phyloP scores from a whole-genome alignment of 2,888 invertebrate genomes.

The Cephus nigrinus region DNA sequence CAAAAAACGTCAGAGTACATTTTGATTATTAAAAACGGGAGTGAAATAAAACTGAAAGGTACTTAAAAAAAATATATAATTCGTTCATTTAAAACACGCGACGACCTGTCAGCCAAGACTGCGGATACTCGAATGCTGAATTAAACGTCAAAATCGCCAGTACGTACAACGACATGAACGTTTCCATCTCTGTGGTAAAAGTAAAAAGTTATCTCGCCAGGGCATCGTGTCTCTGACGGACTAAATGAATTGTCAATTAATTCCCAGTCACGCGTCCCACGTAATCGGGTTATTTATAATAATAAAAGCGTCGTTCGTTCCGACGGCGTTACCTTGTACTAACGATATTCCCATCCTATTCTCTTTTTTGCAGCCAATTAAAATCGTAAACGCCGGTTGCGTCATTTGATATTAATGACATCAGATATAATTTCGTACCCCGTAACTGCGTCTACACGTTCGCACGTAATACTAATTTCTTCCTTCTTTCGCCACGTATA shows the following conservation, averaged over 20 bases:
- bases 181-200: not conserved
- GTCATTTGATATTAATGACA: not conserved
- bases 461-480: not conserved
- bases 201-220: not conserved
- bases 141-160: not conserved
- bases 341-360: not conserved
- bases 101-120: not conserved
- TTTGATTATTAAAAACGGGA: not conserved
- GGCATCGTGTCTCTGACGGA: not conserved
- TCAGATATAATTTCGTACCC: not conserved
- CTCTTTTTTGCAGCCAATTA: not conserved
- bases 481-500: not conserved
- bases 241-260: not conserved
- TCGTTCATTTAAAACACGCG: not conserved
- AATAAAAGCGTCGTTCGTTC: not conserved
- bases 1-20: not conserved
- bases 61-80: not conserved
- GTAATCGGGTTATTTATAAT: not conserved
- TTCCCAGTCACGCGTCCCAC: not conserved
- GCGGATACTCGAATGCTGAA: not conserved
- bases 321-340: not conserved
- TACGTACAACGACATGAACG: not conserved
- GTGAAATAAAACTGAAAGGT: not conserved
- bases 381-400: not conserved
- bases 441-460: not conserved